These are phyloP conservation scores for Psammodynastes pulverulentus DNA, from an alignment of 2,113 vertebrate genomes.

Conservation along the genomic window DNA sequence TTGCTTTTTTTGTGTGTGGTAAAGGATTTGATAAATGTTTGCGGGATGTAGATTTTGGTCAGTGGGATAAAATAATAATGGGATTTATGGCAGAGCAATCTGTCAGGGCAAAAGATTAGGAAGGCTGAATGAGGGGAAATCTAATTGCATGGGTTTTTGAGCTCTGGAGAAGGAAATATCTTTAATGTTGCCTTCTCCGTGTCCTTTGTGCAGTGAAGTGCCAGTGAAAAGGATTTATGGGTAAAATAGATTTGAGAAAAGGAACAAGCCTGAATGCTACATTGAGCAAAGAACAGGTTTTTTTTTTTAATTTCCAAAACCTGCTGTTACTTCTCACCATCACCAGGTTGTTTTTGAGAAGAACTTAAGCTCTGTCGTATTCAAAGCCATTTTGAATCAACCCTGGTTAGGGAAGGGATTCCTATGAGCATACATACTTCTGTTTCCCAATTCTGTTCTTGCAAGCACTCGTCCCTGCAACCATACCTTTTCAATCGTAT, in stretches of 20 bases:
- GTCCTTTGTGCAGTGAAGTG: background rate
- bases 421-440: background rate
- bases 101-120: background rate
- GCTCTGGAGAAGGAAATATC: background rate
- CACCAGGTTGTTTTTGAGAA: background rate
- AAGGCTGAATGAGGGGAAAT: background rate
- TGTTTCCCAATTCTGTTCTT: background rate
- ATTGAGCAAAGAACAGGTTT: background rate
- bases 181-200: background rate
- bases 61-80: background rate
- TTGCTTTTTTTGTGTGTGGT: background rate
- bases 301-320: background rate
- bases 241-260: background rate
- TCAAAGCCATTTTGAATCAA: background rate
- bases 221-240: background rate
- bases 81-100: background rate
- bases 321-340: background rate
- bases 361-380: background rate
- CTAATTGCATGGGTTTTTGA: background rate
- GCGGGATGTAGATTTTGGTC: background rate
- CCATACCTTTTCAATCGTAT: background rate
- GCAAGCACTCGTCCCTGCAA: background rate
- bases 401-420: background rate
- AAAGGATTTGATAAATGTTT: background rate
- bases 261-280: background rate